Evolutionary conservation across 1,140 invertebrate species (phyloP).

Genomic region (Hypothenemus hampei): DNA sequence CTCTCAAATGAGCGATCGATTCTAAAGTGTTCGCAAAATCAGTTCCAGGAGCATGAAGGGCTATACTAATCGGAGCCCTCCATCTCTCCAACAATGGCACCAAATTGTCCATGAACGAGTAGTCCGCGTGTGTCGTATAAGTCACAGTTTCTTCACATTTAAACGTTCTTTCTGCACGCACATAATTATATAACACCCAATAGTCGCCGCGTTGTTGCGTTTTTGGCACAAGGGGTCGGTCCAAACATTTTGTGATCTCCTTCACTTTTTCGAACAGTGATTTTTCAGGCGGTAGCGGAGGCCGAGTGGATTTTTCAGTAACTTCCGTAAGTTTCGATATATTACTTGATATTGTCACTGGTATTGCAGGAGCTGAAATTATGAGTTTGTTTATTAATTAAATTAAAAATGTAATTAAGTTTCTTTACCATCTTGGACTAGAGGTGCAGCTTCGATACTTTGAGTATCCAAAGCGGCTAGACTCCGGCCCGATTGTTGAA

Average conservation of each 20-base stretch:
- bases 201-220: slow-evolving; percentile 78
- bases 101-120: slow-evolving; percentile 85
- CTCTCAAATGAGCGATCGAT: slow-evolving; percentile 62
- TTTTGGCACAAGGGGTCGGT: slow-evolving; percentile 56
- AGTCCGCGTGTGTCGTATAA: slow-evolving; percentile 88
- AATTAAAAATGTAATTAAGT: neutral
- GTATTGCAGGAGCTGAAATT: slow-evolving; percentile 5
- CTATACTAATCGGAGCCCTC: slow-evolving; percentile 66
- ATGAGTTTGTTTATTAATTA: neutral
- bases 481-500: slow-evolving; percentile 43
- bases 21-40: slow-evolving; percentile 62
- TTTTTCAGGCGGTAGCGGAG: neutral
- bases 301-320: neutral
- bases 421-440: slow-evolving; percentile 27
- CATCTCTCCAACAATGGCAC: slow-evolving; percentile 72
- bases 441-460: slow-evolving; percentile 12
- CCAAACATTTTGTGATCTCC: slow-evolving; percentile 57
- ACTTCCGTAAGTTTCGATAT: neutral
- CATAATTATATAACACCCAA: slow-evolving; percentile 87
- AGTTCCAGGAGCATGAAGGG: slow-evolving; percentile 69
- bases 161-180: slow-evolving; percentile 65
- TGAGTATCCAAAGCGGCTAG: slow-evolving; percentile 37
- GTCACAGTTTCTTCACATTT: slow-evolving; percentile 86
- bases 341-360: neutral
- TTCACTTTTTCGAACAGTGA: slow-evolving; percentile 43